A percentile compares a stretch with the other conserved stretches of the same genome.
These are phyloP conservation scores for Tachysurus vachellii DNA, from an alignment of 2,113 vertebrate genomes.

Conservation along the genomic window DNA sequence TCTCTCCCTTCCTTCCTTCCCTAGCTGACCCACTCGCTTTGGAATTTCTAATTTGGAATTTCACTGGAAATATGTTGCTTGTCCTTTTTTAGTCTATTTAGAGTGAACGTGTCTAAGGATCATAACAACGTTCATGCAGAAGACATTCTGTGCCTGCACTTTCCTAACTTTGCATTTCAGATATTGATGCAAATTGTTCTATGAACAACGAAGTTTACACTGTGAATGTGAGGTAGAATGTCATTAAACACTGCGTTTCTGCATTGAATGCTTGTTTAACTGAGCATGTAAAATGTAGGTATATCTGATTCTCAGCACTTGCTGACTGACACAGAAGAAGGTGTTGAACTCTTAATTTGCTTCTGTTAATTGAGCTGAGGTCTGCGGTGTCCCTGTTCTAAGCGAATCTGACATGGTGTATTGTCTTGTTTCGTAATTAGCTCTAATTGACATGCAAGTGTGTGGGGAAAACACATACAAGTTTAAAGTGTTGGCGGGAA, in stretches of 20 bases:
- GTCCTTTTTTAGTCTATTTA: conserved; percentile 4
- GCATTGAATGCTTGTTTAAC: not conserved
- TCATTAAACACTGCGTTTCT: not conserved
- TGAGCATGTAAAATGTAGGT: not conserved
- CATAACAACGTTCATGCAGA: not conserved
- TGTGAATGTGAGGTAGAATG: not conserved
- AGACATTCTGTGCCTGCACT: conserved; percentile 9
- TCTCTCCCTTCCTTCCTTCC: not conserved
- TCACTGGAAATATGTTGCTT: conserved; percentile 8
- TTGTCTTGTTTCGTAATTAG: not conserved
- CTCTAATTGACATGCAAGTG: not conserved
- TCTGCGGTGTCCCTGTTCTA: not conserved
- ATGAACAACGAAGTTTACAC: conserved; percentile 12
- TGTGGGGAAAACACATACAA: not conserved
- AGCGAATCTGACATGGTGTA: not conserved
- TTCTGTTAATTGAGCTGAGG: not conserved
- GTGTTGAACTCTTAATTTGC: not conserved
- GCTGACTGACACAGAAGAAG: not conserved
- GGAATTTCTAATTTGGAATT: conserved; percentile 28
- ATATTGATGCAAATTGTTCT: conserved; percentile 49
- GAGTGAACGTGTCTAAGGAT: not conserved
- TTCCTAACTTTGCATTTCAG: conserved; percentile 37
- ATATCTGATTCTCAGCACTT: not conserved
- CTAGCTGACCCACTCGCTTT: conserved; percentile 35
- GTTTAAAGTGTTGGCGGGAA: not conserved